Evolutionary conservation across 2,113 vertebrate genomes (phyloP), one percentile per base, ranked within the genome.

Genomic region (Craseonycteris thonglongyai): DNA sequence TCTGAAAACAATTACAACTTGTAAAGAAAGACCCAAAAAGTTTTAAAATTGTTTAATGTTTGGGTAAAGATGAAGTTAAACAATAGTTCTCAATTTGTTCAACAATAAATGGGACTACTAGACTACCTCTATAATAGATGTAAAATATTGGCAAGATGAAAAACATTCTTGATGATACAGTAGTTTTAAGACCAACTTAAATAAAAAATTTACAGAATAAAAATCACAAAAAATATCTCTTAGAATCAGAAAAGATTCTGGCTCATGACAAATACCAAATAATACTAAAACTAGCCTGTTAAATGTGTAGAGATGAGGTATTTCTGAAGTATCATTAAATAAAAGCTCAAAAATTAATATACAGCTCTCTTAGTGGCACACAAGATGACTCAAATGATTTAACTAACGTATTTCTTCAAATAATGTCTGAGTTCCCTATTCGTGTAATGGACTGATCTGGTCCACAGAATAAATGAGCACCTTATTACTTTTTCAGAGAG

Each of bases 41-140:
- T 79, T 89, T 88, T 76, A 2, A 95, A 93, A 83, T 58, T 91
- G 40, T 76, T 81, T 72, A 92, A 79, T n/a, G 7, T 47, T 68
- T 22, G 51, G 59, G 11, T 49, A 88, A 84, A 94, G 76, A 80
- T 45, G 40, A 94, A 92, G 92, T 79, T 42, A 83, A 79, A 80
- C 14, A 82, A n/a, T 35, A 51, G 35, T 85, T 81, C 22, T 94
- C 45, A 86, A 66, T 85, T 61, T 93, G 88, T 42, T 65, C 40
- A 26, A 58, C 83, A 80, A 5, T 75, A 30, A 75, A 58, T 71
- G 45, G n/a, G 59, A 85, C 87, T 33, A 93, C 72, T 38, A 92
- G 21, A 9, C n/a, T 90, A 76, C 7, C 21, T 91, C 9, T 75
- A 85, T 2, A 95, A 80, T 1, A 61, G 13, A 68, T 69, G 0